A percentile compares a stretch with the other conserved stretches of the same genome.
phyloP scores from a whole-genome alignment of 2,888 invertebrate genomes.

The Automeris io region DNA sequence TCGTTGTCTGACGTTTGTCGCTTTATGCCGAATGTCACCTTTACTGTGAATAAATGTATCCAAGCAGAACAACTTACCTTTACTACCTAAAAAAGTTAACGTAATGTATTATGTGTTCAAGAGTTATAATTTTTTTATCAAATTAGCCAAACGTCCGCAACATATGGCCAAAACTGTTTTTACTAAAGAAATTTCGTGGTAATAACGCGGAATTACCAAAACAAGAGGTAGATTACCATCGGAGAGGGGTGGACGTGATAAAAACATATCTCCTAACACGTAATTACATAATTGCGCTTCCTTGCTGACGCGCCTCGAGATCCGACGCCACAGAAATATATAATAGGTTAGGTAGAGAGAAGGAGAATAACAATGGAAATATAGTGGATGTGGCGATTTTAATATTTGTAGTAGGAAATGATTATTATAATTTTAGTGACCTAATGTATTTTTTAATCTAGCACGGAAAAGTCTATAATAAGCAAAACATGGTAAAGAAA shows the following conservation, averaged over 20 bases:
- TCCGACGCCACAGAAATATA: slow-evolving; percentile 71
- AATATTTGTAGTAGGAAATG: no score
- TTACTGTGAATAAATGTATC: no score
- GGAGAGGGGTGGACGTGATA: slow-evolving; percentile 76
- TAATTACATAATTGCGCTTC: slow-evolving; percentile 76
- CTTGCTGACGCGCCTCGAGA: slow-evolving; percentile 54
- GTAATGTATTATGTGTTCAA: no score
- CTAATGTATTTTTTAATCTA: no score
- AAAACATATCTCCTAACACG: slow-evolving; percentile 76
- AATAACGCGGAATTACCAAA: slow-evolving; percentile 61
- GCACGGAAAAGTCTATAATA: no score
- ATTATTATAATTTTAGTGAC: no score
- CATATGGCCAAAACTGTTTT: slow-evolving; percentile 36
- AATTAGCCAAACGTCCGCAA: slow-evolving; percentile 10
- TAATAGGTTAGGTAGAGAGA: slow-evolving; percentile 55
- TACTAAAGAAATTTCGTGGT: slow-evolving; percentile 25
- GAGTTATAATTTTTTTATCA: no score
- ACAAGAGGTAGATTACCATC: slow-evolving; percentile 71
- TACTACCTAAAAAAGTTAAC: no score
- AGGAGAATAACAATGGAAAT: slow-evolving; percentile 44
- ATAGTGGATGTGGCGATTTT: slow-evolving; percentile 26
- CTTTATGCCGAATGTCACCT: no score
- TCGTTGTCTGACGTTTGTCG: no score
- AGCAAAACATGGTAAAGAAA: no score
- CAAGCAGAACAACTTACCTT: no score